phyloP scores from a whole-genome alignment of 1,140 invertebrate species.

The Caenorhabditis tropicalis region DNA sequence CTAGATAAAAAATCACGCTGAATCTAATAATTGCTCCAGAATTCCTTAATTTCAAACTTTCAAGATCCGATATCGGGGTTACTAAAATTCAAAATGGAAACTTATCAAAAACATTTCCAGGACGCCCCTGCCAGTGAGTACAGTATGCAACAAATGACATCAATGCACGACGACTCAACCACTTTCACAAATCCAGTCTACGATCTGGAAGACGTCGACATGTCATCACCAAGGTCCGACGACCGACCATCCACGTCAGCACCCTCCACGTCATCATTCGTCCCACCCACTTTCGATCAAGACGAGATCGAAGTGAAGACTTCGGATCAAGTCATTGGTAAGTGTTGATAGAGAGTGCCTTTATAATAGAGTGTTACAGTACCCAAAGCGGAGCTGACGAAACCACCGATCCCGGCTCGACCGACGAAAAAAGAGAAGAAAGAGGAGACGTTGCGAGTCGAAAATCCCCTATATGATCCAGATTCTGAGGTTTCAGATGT shows the following conservation, averaged over 20 bases:
- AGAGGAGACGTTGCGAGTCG: background rate
- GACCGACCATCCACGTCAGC: conserved; percentile 44
- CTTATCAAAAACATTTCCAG: conserved; percentile 36
- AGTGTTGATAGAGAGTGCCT: background rate
- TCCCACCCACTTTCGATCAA: background rate
- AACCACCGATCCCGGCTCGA: background rate
- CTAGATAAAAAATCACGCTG: too few relatives aligned
- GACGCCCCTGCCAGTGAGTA: conserved; percentile 62
- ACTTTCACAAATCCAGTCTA: conserved; percentile 71
- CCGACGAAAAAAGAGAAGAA: conserved; percentile 12
- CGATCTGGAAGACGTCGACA: conserved; percentile 61
- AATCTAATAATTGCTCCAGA: conserved; percentile 8
- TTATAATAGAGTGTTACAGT: background rate
- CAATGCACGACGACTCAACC: conserved; percentile 55
- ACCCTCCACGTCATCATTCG: background rate
- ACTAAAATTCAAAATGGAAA: too few relatives aligned
- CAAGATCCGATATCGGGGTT: too few relatives aligned
- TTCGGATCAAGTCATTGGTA: background rate
- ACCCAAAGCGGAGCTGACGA: conserved; percentile 4
- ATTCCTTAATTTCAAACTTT: background rate
- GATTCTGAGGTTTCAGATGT: conserved; percentile 36
- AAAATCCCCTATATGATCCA: conserved; percentile 37
- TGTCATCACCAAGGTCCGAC: conserved; percentile 23
- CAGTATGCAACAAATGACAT: conserved; percentile 62
- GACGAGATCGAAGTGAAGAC: conserved; percentile 5